These are phyloP conservation scores for Drosophila setifemur DNA, from an alignment of 1,140 invertebrate genomes.

Conservation along the genomic window DNA sequence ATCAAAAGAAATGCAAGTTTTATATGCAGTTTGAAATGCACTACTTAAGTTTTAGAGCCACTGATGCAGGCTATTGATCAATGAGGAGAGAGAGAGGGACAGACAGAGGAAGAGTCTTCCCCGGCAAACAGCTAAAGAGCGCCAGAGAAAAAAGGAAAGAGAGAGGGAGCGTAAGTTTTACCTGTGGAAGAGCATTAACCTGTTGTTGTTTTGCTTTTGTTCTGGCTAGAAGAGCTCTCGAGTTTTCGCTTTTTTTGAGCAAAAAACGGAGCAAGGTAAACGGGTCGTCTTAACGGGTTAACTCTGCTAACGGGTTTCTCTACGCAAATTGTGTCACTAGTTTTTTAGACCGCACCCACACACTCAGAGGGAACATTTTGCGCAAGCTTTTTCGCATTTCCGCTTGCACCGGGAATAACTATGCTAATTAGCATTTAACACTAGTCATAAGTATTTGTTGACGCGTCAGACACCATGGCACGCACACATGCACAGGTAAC, in stretches of 20 bases:
- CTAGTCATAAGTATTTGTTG: slow-evolving; percentile 18
- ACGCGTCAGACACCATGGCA: slow-evolving; percentile 20
- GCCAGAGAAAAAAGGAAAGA: too few relatives aligned
- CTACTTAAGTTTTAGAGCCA: slow-evolving; percentile 30
- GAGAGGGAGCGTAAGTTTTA: neutral
- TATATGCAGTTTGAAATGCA: slow-evolving; percentile 39
- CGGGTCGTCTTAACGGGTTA: slow-evolving; percentile 43
- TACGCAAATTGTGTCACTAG: slow-evolving; percentile 19
- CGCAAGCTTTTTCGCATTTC: slow-evolving; percentile 16
- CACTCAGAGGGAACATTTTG: neutral
- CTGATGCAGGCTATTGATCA: slow-evolving; percentile 33
- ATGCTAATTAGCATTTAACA: slow-evolving; percentile 15
- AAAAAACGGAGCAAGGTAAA: slow-evolving; percentile 66
- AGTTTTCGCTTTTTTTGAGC: slow-evolving; percentile 62
- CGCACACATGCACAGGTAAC: slow-evolving; percentile 7
- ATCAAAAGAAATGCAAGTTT: slow-evolving; percentile 38
- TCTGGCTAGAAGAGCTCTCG: slow-evolving; percentile 43
- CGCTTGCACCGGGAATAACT: neutral
- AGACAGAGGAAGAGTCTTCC: neutral
- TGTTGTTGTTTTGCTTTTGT: slow-evolving; percentile 37
- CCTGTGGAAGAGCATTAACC: slow-evolving; percentile 17
- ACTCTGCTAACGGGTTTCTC: slow-evolving; percentile 28
- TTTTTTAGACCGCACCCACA: neutral
- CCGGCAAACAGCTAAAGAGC: slow-evolving; percentile 21
- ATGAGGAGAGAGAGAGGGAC: neutral